phyloP scores from a whole-genome alignment of 2,113 vertebrate species.

The Gallinago media region DNA sequence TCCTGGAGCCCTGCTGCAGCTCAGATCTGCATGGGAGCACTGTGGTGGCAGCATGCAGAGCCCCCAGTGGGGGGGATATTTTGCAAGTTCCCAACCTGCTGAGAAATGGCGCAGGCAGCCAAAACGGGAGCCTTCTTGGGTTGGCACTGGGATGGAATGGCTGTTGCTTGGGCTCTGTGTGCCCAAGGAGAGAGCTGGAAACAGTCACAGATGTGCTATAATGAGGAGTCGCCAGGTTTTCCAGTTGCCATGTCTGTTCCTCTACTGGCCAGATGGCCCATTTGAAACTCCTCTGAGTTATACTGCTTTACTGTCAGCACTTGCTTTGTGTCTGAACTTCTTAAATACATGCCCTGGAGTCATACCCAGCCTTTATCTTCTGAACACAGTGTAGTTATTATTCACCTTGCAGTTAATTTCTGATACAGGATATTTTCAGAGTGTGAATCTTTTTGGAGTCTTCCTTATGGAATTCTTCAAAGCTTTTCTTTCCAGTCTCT shows the following conservation, averaged over 20 bases:
- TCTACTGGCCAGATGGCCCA: background rate
- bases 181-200: background rate
- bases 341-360: conserved; percentile 18
- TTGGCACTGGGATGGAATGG: background rate
- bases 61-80: background rate
- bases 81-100: background rate
- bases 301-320: background rate
- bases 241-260: background rate
- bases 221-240: background rate
- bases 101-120: background rate
- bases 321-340: background rate
- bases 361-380: background rate
- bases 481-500: background rate
- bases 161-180: background rate
- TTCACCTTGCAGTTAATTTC: conserved; percentile 24
- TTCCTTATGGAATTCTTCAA: conserved; percentile 5
- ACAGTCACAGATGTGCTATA: background rate
- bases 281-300: background rate
- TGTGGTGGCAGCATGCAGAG: background rate
- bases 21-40: background rate
- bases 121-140: background rate
- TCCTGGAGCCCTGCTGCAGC: background rate
- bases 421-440: background rate
- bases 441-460: background rate
- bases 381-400: background rate